Conservation (phyloP, 2,113 vertebrate genomes). For the Pristiophorus japonicus region DNA sequence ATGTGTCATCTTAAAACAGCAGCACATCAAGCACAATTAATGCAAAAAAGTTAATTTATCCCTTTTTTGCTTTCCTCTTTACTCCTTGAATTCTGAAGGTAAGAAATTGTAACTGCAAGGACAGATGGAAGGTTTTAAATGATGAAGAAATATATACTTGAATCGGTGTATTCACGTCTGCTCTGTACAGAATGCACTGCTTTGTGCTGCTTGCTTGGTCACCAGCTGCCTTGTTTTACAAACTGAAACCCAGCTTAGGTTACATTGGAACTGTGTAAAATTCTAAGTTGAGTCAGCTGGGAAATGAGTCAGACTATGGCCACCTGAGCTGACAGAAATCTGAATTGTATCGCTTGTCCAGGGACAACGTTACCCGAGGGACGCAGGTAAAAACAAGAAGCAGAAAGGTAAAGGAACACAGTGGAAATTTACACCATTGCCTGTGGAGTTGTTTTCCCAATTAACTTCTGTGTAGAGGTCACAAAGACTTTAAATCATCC, state of each 20-base stretch:
- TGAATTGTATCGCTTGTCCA: not conserved
- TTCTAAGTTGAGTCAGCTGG: not conserved
- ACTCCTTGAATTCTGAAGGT: not conserved
- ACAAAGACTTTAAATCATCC: not conserved
- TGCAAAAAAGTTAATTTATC: not conserved
- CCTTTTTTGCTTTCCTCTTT: not conserved
- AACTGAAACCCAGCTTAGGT: not conserved
- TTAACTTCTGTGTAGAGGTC: not conserved
- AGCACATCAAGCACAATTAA: not conserved
- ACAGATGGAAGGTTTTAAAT: not conserved
- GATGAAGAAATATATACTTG: not conserved
- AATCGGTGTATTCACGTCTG: not conserved
- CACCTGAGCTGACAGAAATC: not conserved
- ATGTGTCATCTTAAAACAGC: not conserved
- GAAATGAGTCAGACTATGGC: not conserved
- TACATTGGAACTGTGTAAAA: too few relatives aligned
- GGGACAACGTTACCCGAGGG: not conserved
- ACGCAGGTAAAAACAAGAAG: not conserved
- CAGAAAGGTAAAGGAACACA: not conserved
- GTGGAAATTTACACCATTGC: not conserved
- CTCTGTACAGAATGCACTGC: not conserved
- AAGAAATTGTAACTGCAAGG: not conserved
- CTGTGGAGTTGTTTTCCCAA: not conserved
- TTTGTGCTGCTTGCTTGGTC: not conserved
- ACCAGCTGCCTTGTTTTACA: not conserved